phyloP scores from a whole-genome alignment of 2,888 invertebrate species.

The Galeopsomyia nigrocyanea region DNA sequence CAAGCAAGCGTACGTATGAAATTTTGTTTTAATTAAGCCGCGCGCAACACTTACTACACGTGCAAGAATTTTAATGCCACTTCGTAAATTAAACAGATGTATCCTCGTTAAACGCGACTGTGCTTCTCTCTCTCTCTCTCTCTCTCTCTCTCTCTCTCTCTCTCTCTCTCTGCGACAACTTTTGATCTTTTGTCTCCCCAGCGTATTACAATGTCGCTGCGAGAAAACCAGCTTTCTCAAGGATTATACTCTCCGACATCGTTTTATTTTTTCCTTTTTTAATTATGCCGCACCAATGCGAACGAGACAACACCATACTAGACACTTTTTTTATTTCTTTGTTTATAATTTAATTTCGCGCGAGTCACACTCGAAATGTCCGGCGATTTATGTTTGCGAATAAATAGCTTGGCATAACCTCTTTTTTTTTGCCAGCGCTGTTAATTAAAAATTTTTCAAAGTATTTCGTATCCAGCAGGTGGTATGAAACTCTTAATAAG shows the following conservation, averaged over 20 bases:
- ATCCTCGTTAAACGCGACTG: conserved; percentile 18
- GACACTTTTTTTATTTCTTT: conserved; percentile 6
- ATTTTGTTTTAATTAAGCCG: conserved; percentile 14
- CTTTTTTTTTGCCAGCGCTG: too few relatives aligned
- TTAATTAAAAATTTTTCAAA: too few relatives aligned
- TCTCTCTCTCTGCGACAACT: conserved; percentile 8
- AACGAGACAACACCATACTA: conserved; percentile 22
- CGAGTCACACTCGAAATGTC: too few relatives aligned
- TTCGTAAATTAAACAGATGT: conserved; percentile 25
- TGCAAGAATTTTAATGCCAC: conserved; percentile 31
- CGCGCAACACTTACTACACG: conserved; percentile 1
- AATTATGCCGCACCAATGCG: conserved; percentile 28
- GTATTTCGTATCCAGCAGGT: too few relatives aligned
- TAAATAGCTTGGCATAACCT: too few relatives aligned
- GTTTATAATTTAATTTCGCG: conserved; percentile 22
- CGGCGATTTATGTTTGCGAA: too few relatives aligned
- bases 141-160: too few relatives aligned
- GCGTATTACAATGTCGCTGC: conserved; percentile 19
- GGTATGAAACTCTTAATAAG: too few relatives aligned
- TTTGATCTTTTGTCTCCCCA: conserved; percentile 27
- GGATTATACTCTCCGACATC: conserved; percentile 1
- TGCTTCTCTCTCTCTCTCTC: too few relatives aligned
- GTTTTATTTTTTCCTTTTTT: conserved; percentile 16
- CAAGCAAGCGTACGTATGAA: neutral
- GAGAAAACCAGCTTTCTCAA: conserved; percentile 24